phyloP scores from a whole-genome alignment of 2,113 vertebrate species.

The Bostrychus sinensis region DNA sequence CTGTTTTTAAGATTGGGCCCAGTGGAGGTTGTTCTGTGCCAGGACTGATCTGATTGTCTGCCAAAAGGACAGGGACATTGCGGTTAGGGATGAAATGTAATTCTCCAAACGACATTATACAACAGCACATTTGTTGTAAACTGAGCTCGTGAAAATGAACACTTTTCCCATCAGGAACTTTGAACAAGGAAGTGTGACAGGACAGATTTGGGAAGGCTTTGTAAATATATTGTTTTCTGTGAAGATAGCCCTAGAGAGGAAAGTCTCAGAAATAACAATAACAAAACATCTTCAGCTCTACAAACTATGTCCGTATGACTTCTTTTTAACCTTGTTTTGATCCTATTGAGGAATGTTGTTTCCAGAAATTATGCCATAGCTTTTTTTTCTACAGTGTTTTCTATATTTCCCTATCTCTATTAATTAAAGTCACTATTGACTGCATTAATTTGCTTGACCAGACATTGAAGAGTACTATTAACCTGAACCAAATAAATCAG shows the following conservation, averaged over 20 bases:
- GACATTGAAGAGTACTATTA: no score
- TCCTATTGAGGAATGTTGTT: no score
- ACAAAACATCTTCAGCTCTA: no score
- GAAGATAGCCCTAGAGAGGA: slow-evolving; percentile 27
- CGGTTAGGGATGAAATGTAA: slow-evolving; percentile 19
- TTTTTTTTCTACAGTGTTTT: no score
- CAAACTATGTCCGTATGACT: no score
- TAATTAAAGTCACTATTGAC: no score
- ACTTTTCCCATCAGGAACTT: neutral
- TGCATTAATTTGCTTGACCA: no score
- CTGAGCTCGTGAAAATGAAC: neutral
- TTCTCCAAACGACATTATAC: neutral
- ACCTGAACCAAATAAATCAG: no score
- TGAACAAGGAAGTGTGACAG: slow-evolving; percentile 8
- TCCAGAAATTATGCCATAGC: no score
- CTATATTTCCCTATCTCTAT: no score
- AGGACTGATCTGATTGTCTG: slow-evolving; percentile 31
- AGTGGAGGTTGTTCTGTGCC: slow-evolving; percentile 37
- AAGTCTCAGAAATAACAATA: no score
- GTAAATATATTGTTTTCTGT: slow-evolving; percentile 12
- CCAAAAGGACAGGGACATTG: slow-evolving; percentile 30
- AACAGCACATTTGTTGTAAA: neutral
- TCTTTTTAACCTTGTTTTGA: no score
- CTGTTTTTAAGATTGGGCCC: slow-evolving; percentile 37
- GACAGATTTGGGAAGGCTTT: slow-evolving; percentile 18